Evolutionary conservation across 2,888 invertebrate genomes (phyloP).

Genomic region (Diogma glabrata): DNA sequence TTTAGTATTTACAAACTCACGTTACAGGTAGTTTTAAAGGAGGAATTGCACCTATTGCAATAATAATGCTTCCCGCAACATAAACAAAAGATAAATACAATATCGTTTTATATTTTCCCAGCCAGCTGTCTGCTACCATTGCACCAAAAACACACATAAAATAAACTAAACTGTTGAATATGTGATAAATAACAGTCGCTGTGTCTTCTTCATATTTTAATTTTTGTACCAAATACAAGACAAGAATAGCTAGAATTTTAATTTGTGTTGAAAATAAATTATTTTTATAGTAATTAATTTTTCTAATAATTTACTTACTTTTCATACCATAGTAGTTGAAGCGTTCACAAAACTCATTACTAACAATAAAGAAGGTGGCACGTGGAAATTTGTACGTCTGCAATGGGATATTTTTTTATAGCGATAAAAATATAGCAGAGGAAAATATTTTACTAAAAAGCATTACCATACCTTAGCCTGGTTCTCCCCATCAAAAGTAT

Average conservation of each 20-base stretch:
- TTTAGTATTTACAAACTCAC: slow-evolving; percentile 23
- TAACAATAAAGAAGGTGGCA: slow-evolving; percentile 78
- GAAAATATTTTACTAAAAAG: too few species aligned
- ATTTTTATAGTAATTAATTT: background rate
- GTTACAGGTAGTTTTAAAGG: slow-evolving; percentile 39
- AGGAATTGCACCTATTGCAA: slow-evolving; percentile 48
- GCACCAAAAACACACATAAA: slow-evolving; percentile 68
- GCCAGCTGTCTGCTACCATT: slow-evolving; percentile 64
- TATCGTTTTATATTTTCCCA: slow-evolving; percentile 68
- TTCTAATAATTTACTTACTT: slow-evolving; percentile 47
- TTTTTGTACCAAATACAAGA: slow-evolving; percentile 57
- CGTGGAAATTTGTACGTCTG: slow-evolving; percentile 43
- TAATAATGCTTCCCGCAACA: slow-evolving; percentile 52
- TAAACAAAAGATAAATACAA: slow-evolving; percentile 63
- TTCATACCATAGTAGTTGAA: slow-evolving; percentile 92
- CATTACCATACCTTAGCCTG: too few species aligned
- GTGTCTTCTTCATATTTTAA: slow-evolving; percentile 48
- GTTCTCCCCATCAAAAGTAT: too few species aligned
- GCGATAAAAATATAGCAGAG: too few species aligned
- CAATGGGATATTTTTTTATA: too few species aligned
- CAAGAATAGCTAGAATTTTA: slow-evolving; percentile 57
- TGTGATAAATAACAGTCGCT: slow-evolving; percentile 63
- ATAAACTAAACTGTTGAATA: slow-evolving; percentile 61
- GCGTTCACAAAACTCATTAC: slow-evolving; percentile 91
- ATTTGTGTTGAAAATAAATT: slow-evolving; percentile 14